Evolutionary conservation across 2,797 vertebrate genomes (phyloP).

Genomic region (Sitta carolinensis): DNA sequence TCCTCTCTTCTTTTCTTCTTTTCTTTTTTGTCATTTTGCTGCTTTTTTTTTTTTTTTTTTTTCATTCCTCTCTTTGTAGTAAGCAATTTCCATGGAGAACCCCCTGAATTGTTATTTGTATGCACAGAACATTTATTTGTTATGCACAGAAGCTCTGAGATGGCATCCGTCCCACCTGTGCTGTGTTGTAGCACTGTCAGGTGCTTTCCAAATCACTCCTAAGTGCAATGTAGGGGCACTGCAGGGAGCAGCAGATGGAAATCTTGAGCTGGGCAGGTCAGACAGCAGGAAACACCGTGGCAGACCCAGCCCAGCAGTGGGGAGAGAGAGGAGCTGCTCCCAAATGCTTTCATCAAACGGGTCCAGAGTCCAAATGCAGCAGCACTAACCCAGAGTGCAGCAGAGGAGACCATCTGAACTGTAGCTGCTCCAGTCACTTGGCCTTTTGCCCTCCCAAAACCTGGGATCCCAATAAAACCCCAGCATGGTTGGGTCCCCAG

Average conservation of each 20-base stretch:
- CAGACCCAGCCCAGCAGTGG: neutral
- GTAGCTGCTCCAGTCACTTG: neutral
- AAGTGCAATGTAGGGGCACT: neutral
- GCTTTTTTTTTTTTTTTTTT: neutral
- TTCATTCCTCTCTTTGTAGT: neutral
- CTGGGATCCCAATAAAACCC: neutral
- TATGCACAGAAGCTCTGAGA: neutral
- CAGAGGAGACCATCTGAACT: neutral
- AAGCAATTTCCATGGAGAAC: neutral
- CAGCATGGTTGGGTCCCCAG: neutral
- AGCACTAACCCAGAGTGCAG: neutral
- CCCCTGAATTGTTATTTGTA: neutral
- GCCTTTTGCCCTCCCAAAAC: neutral
- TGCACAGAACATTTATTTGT: neutral
- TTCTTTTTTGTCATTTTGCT: neutral
- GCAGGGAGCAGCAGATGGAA: neutral
- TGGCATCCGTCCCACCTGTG: neutral
- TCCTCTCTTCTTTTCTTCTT: neutral
- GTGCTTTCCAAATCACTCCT: neutral
- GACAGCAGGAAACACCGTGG: neutral
- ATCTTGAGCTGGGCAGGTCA: neutral
- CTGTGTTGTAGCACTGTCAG: neutral
- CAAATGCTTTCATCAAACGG: fast-evolving
- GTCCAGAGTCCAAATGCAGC: neutral
- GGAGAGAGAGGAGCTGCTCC: neutral